These are phyloP conservation scores for Penaeus vannamei DNA, from an alignment of 1,140 invertebrate species.

Conservation along the genomic window DNA sequence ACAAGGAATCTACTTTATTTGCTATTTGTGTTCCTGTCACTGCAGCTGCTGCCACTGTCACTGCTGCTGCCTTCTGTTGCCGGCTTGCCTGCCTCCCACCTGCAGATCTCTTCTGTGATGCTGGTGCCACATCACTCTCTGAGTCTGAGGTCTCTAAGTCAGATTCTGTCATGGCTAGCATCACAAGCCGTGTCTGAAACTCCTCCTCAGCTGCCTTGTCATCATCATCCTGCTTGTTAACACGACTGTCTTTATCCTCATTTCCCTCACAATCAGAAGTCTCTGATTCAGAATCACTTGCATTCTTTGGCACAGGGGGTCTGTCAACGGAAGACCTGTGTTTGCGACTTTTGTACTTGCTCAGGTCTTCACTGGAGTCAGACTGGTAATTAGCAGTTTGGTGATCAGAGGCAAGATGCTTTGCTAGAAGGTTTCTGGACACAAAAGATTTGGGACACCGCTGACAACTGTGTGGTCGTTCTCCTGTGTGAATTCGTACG, in stretches of 20 bases:
- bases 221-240: constrained; percentile 40
- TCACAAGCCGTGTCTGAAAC: constrained; percentile 55
- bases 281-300: constrained; percentile 50
- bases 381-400: constrained; percentile 48
- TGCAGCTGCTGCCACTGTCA: too few species aligned
- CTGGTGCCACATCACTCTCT: constrained; percentile 12
- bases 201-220: constrained; percentile 58
- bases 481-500: constrained; percentile 62
- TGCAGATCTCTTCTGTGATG: constrained; percentile 20
- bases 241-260: not conserved
- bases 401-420: constrained; percentile 60
- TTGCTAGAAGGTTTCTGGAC: constrained; percentile 61
- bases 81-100: constrained; percentile 38
- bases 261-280: constrained; percentile 26
- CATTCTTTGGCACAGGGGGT: not conserved
- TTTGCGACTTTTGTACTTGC: constrained; percentile 58
- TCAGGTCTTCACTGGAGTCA: constrained; percentile 56
- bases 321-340: constrained; percentile 44
- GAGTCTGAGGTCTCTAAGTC: constrained; percentile 58
- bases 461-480: constrained; percentile 63
- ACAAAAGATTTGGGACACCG: constrained; percentile 63
- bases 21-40: too few species aligned
- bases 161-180: constrained; percentile 60
- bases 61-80: too few species aligned
- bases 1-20: too few species aligned